Evolutionary conservation across 2,797 vertebrate species (phyloP).

Genomic region (Chelonia mydas): DNA sequence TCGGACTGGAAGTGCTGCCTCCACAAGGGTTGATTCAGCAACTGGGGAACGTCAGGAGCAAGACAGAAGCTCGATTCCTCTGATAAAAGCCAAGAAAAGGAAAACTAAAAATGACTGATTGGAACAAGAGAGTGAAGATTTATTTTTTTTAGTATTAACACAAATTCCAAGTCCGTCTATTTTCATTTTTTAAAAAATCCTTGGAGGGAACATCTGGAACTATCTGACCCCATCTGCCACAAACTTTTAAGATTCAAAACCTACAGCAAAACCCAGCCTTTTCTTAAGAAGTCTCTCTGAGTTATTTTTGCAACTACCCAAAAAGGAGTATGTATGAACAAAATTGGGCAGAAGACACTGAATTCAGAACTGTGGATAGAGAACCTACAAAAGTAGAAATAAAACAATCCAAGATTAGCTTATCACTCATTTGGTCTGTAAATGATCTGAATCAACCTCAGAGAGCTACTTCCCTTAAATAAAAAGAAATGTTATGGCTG

Average conservation of each 20-base stretch:
- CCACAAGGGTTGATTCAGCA: background rate
- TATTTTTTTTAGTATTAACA: background rate
- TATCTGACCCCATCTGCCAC: background rate
- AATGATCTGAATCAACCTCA: background rate
- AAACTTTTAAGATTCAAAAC: background rate
- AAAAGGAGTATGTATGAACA: background rate
- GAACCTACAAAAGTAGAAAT: background rate
- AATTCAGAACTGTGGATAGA: background rate
- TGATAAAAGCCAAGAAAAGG: background rate
- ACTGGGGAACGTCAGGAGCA: background rate
- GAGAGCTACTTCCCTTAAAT: background rate
- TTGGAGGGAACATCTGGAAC: background rate
- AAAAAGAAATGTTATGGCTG: background rate
- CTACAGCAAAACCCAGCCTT: background rate
- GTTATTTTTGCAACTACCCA: background rate
- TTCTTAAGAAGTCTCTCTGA: background rate
- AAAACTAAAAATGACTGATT: background rate
- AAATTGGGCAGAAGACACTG: background rate
- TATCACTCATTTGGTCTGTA: background rate
- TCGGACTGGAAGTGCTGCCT: background rate
- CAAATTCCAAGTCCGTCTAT: background rate
- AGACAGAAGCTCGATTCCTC: background rate
- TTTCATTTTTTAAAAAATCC: background rate
- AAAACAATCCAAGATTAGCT: background rate
- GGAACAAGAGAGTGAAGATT: background rate